Evolutionary conservation across 1,140 invertebrate species (phyloP), one percentile per base, ranked within the genome.

Genomic region (Drosophila chauvacae): DNA sequence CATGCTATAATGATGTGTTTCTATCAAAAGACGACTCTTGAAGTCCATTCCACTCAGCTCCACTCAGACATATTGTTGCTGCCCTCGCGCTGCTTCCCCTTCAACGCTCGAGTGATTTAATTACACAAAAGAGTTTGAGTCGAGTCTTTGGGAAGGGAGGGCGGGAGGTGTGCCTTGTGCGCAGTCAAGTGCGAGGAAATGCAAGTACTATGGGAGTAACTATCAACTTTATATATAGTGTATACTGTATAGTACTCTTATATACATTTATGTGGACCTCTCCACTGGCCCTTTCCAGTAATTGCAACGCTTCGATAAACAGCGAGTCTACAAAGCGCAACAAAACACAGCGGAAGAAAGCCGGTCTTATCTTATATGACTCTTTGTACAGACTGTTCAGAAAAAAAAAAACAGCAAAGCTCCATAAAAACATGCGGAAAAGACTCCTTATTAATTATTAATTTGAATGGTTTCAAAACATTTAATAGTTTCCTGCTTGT

Each of bases 231-330:
- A 62, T 75, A 37, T 37, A 20, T 18, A n/a, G 7, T 42, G 53
- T 61, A 37, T 61, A 37, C 9, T 48, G 26, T 62, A 65, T n/a
- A 20, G 13, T 47, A n/a, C 30, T 47, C 41, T 23, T 61, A 28
- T 65, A 28, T 58, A 44, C 35, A 41, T 73, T 61, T 68, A 48
- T 76, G 64, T 70, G 62, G 59, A 51, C 65, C 56, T 63, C 60
- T 73, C 41, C 56, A 30, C 37, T 47, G 55, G 82, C 74, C 83
- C 79, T 78, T 87, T 64, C 47, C 71, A 83, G 80, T 87, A 87
- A 88, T 88, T 88, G 80, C 83, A 88, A 87, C 83, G 83, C 80
- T 87, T 84, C 83, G 83, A 88, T 88, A 87, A 87, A 80, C 84
- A 65, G 60, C 48, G 33, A 68, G 63, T 35, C 48, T 56, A 70